A percentile compares a stretch with the other conserved stretches of the same genome.
Conservation (phyloP, 1,140 invertebrate genomes). For the Nasonia vitripennis region DNA sequence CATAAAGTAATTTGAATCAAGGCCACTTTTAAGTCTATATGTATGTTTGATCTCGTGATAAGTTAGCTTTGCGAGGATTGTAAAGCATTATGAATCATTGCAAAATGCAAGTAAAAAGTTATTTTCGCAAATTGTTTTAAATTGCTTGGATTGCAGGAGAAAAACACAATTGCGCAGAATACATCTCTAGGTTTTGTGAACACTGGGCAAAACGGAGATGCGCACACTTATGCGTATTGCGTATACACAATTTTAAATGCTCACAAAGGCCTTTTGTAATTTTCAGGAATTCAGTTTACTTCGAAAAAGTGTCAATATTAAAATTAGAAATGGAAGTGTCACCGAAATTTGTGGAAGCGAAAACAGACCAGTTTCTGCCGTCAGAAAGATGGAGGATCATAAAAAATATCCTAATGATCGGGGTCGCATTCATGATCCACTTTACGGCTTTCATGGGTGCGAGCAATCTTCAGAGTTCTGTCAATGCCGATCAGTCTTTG, state of each 20-base stretch:
- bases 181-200: too few species aligned
- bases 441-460: conserved; percentile 90
- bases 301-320: conserved; percentile 1
- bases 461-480: conserved; percentile 85
- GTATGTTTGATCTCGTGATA: too few species aligned
- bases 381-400: conserved; percentile 81
- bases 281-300: not conserved
- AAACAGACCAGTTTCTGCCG: conserved; percentile 63
- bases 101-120: not conserved
- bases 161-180: not conserved
- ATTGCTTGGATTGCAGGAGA: not conserved
- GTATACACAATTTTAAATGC: too few species aligned
- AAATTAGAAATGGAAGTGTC: conserved; percentile 56
- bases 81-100: not conserved
- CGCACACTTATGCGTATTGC: too few species aligned
- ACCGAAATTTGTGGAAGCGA: conserved; percentile 60
- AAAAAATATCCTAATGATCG: conserved; percentile 84
- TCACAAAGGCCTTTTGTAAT: not conserved
- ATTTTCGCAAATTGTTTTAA: too few species aligned
- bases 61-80: not conserved
- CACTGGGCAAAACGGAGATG: too few species aligned
- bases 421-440: conserved; percentile 86
- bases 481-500: conserved; percentile 81
- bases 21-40: too few species aligned
- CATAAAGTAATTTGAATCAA: too few species aligned